Conservation (phyloP, 2,888 invertebrate genomes). For the Pantelozetes paolii region DNA sequence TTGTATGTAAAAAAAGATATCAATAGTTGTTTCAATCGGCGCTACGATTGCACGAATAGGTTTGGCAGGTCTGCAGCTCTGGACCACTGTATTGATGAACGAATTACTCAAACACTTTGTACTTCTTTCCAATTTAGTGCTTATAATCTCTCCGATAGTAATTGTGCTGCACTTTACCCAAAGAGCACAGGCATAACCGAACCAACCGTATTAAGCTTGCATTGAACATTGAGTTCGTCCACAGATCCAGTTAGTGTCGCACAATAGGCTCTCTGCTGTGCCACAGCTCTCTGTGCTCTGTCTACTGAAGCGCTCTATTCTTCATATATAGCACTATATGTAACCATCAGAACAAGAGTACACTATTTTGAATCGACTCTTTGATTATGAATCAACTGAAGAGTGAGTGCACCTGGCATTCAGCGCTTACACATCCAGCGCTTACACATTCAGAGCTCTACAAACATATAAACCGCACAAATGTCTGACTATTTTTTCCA, state of each 20-base stretch:
- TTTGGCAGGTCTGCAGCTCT: background rate
- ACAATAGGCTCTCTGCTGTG: constrained; percentile 30
- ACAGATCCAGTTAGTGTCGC: constrained; percentile 27
- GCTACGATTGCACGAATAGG: background rate
- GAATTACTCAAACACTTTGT: constrained; percentile 30
- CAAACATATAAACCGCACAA: constrained; percentile 23
- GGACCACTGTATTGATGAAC: constrained; percentile 11
- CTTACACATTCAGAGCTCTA: background rate
- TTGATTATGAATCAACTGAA: constrained; percentile 29
- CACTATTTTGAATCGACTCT: constrained; percentile 26
- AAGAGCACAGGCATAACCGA: background rate
- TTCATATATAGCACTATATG: constrained; percentile 20
- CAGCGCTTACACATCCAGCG: background rate
- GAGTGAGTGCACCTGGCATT: constrained; percentile 20
- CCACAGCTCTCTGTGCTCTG: constrained; percentile 16
- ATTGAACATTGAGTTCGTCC: background rate
- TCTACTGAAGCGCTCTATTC: constrained; percentile 22
- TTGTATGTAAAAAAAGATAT: constrained; percentile 20
- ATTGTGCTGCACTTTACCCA: background rate
- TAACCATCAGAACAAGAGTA: constrained; percentile 25
- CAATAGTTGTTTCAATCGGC: background rate
- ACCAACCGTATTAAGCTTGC: constrained; percentile 26
- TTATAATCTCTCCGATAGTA: constrained; percentile 23
- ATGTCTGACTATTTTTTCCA: constrained; percentile 13
- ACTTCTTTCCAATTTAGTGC: constrained; percentile 24